Conservation (phyloP, 2,113 vertebrate genomes). For the Tamias sibiricus region DNA sequence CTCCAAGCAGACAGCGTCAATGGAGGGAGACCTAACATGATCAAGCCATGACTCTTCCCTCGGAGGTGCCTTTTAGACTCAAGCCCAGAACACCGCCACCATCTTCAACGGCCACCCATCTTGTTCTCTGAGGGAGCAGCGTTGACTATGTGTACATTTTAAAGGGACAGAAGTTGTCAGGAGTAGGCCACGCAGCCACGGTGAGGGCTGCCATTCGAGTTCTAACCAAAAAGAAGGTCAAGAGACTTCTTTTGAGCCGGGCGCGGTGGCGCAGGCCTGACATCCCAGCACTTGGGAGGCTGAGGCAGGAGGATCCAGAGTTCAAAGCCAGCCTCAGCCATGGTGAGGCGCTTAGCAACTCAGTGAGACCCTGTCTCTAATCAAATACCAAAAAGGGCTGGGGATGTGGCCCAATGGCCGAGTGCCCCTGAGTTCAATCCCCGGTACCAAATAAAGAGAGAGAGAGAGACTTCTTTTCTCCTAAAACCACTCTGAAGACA, state of each 20-base stretch:
- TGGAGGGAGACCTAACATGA: neutral
- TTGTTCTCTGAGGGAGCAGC: neutral
- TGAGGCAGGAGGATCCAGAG: too few species aligned
- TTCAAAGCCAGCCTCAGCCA: too few species aligned
- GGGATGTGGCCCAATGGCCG: too few species aligned
- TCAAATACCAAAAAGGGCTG: too few species aligned
- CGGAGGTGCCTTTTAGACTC: neutral
- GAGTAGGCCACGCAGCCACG: neutral
- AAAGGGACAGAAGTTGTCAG: neutral
- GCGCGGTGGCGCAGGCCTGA: too few species aligned
- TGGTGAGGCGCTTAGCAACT: too few species aligned
- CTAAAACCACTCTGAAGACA: neutral
- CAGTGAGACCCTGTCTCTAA: too few species aligned
- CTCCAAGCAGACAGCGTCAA: neutral
- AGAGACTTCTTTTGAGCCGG: neutral
- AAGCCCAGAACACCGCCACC: neutral
- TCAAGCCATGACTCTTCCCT: neutral
- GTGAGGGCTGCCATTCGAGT: neutral
- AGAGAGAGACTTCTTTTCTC: neutral
- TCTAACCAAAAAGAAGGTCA: neutral
- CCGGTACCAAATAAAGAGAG: too few species aligned
- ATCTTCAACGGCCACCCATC: fast-evolving
- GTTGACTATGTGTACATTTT: neutral
- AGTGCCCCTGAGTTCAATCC: too few species aligned
- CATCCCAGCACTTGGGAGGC: too few species aligned